A percentile compares a stretch with the other conserved stretches of the same genome.
Evolutionary conservation across 2,113 vertebrate genomes (phyloP).

Genomic region (Etheostoma spectabile): DNA sequence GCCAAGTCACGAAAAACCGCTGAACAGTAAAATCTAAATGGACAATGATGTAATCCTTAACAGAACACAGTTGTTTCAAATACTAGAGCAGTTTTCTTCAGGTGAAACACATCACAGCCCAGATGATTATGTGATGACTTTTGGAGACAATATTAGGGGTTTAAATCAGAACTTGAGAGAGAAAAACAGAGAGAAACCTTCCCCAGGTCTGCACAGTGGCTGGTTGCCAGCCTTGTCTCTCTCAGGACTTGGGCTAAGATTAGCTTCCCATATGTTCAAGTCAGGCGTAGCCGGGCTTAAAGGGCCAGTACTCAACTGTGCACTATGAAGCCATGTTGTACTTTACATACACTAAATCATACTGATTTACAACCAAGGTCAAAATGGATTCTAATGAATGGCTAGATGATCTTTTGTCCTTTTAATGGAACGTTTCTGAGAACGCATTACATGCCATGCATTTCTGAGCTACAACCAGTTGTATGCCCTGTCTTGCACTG

Average conservation of each 20-base stretch:
- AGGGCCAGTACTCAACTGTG: conserved; percentile 74
- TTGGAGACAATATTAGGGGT: conserved; percentile 1
- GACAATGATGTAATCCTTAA: conserved; percentile 38
- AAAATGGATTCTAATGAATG: not conserved
- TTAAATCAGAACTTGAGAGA: conserved; percentile 36
- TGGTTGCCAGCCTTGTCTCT: conserved; percentile 82
- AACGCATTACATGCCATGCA: not conserved
- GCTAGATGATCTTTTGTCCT: not conserved
- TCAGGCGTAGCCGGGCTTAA: conserved; percentile 82
- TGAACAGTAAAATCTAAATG: conserved; percentile 26
- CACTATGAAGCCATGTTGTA: not conserved
- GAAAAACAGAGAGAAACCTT: conserved; percentile 44
- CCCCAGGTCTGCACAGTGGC: conserved; percentile 73
- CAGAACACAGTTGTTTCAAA: conserved; percentile 3
- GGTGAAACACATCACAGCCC: not conserved
- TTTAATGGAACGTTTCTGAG: not conserved
- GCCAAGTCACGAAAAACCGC: conserved; percentile 42
- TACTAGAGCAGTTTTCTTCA: not conserved
- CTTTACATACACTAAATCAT: not conserved
- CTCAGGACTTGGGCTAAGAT: conserved; percentile 85
- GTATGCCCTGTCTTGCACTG: not conserved
- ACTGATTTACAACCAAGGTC: not conserved
- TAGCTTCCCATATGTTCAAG: conserved; percentile 87
- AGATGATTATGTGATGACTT: not conserved
- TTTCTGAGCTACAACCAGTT: not conserved